Conservation (phyloP, 1,140 invertebrate species). For the Maconellicoccus hirsutus region DNA sequence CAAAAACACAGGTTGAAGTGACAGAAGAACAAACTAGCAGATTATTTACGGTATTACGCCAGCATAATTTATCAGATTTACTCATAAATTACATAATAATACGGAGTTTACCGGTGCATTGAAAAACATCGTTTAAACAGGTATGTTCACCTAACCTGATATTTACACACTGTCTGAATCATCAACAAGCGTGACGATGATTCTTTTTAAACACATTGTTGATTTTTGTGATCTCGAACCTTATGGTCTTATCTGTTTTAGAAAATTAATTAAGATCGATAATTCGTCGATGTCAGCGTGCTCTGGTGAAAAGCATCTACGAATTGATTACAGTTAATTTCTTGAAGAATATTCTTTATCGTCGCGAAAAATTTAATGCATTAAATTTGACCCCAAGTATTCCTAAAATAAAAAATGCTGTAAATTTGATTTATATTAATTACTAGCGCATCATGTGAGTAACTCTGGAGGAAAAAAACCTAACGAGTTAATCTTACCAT, state of each 20-base stretch:
- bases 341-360: too few species aligned
- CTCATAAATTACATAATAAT: slow-evolving; percentile 1
- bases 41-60: background rate
- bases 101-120: background rate
- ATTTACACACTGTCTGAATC: slow-evolving; percentile 4
- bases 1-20: too few species aligned
- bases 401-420: background rate
- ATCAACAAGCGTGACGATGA: slow-evolving; percentile 2
- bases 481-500: background rate
- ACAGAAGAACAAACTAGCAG: too few species aligned
- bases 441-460: background rate
- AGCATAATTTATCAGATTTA: background rate
- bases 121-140: background rate
- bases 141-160: background rate
- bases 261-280: background rate
- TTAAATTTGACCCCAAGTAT: too few species aligned
- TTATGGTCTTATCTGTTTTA: background rate
- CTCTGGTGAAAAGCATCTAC: background rate
- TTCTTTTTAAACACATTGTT: background rate
- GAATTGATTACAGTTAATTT: too few species aligned
- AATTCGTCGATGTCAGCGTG: background rate
- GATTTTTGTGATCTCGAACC: background rate
- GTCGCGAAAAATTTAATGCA: too few species aligned
- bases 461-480: background rate
- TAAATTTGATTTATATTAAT: slow-evolving; percentile 10